These are phyloP conservation scores for Toxotes jaculatrix DNA, from an alignment of 2,113 vertebrate genomes.

Conservation along the genomic window DNA sequence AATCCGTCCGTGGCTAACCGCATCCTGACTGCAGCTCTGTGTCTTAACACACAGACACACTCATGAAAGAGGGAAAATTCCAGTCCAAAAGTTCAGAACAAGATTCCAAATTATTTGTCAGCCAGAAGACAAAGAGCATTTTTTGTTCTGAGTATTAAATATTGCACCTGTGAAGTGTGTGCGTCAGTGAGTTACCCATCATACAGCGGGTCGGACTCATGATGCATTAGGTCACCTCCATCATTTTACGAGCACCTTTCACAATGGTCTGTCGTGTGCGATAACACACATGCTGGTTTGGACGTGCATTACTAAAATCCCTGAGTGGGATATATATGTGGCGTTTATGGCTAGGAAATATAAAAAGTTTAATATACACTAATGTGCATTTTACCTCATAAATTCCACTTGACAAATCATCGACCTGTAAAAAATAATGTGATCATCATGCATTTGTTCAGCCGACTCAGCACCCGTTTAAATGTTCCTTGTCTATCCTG, in stretches of 20 bases:
- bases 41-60: background rate
- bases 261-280: slow-evolving; percentile 26
- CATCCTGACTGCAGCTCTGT: background rate
- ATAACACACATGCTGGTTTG: slow-evolving; percentile 28
- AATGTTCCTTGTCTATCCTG: background rate
- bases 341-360: slow-evolving; percentile 36
- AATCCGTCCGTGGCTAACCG: too few species aligned
- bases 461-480: background rate
- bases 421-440: background rate
- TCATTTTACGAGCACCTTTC: slow-evolving; percentile 39
- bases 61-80: background rate
- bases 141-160: too few species aligned
- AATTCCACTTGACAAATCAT: slow-evolving; percentile 13
- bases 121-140: too few species aligned
- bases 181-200: background rate
- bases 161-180: background rate
- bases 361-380: background rate
- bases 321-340: slow-evolving; percentile 13
- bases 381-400: slow-evolving; percentile 13
- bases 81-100: too few species aligned
- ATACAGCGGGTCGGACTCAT: background rate
- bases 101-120: too few species aligned
- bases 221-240: background rate
- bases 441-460: background rate
- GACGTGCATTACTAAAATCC: slow-evolving; percentile 21